Base-by-base conservation (phyloP, 37 sponge, comb jelly and placozoan species). In the Halichondria panicea region DNA sequence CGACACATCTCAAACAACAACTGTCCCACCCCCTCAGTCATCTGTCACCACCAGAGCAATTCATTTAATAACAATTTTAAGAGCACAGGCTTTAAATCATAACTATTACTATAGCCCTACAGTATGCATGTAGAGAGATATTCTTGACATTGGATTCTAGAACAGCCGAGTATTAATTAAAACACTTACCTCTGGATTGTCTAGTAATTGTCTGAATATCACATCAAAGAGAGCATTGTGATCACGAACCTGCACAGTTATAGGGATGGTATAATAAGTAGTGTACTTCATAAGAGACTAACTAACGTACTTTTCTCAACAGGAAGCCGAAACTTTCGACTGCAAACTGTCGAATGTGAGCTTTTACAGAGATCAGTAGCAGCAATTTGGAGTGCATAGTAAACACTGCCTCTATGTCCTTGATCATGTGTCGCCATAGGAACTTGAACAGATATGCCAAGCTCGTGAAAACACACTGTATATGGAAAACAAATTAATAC, bases 251-350 rank as follows among this genome's bases (percentile, higher is more conserved):
- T 81, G 30, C 30, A 43, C 8, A 54, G 33, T 6, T 32, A 27
- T 27, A 55, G 13, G 11, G 36, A 30, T 30, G 64, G 36, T 30
- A 11, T 30, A 8, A 30, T 31, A 30, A 22, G 43, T 32, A 64
- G 35, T 6, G 65, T 21, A 13, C 69, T n/a, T 31, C 64, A 28
- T 19, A 6, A 63, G 36, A 6, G 33, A 35, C 4, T 35, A 8
- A 37, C 8, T 68, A 12, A 55, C 39, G 4, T 31, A 91, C 91
- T 70, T 85, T 90, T 59, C 95, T 70, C 34, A 93, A 55, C 2
- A 96, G 74, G 59, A 90, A 96, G 27, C 88, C 84, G 63, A 96
- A 87, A 52, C 97, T 93, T 72, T 96, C 97, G 0, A 78, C 89
- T 53, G 97, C 97, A 84, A 96, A 96, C 69, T 75, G 77, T 71